A percentile compares a stretch with the other conserved stretches of the same genome.
These are phyloP conservation scores for Agonopterix heracliana DNA, from an alignment of 2,888 invertebrate genomes.

Conservation along the genomic window DNA sequence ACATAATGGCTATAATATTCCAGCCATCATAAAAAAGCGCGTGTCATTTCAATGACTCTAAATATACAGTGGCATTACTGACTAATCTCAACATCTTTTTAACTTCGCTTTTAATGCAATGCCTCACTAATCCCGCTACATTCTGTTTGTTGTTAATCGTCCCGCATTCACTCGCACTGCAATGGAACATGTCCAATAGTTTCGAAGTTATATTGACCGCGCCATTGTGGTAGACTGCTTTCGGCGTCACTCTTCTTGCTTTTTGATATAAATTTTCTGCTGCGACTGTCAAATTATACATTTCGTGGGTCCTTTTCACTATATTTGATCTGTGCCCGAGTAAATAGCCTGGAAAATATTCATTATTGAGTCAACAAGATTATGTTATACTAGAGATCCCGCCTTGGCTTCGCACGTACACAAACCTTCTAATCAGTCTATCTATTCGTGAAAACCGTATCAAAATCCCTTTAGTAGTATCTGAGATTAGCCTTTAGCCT, in stretches of 20 bases:
- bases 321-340: slow-evolving; percentile 52
- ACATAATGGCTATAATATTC: no score
- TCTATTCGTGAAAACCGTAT: no score
- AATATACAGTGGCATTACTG: slow-evolving; percentile 48
- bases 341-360: slow-evolving; percentile 50
- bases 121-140: slow-evolving; percentile 46
- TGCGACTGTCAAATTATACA: slow-evolving; percentile 45
- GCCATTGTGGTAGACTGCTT: slow-evolving; percentile 48
- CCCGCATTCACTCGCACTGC: slow-evolving; percentile 38
- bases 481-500: no score
- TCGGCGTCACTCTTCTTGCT: slow-evolving; percentile 50
- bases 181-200: slow-evolving; percentile 50
- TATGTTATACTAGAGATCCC: no score
- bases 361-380: background rate
- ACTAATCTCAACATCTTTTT: slow-evolving; percentile 45
- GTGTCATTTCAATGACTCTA: slow-evolving; percentile 55
- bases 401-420: no score
- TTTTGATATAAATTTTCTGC: slow-evolving; percentile 52
- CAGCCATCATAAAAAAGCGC: background rate
- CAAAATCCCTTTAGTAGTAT: no score
- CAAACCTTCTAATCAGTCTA: no score
- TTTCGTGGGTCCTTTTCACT: slow-evolving; percentile 37
- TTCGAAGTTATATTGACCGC: slow-evolving; percentile 43
- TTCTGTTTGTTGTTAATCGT: slow-evolving; percentile 35
- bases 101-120: slow-evolving; percentile 48